These are phyloP conservation scores for Mya arenaria DNA, from an alignment of 1,140 invertebrate species.

Conservation along the genomic window DNA sequence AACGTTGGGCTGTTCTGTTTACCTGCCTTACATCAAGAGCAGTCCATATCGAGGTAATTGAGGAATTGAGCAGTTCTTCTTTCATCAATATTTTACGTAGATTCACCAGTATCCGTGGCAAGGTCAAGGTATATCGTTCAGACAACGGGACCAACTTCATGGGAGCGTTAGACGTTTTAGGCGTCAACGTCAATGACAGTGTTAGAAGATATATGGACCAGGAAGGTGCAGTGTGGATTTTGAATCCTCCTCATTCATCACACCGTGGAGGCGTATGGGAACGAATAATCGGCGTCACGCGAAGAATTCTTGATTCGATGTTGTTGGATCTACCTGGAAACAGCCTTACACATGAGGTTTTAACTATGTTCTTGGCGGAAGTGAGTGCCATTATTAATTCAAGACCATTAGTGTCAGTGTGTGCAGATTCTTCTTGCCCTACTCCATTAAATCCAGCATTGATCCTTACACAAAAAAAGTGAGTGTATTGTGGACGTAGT, in stretches of 20 bases:
- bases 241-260: constrained; percentile 60
- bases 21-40: too few relatives aligned
- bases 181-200: constrained; percentile 1
- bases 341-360: constrained; percentile 35
- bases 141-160: constrained; percentile 65
- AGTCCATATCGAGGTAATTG: too few relatives aligned
- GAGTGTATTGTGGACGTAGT: background rate
- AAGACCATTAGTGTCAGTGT: constrained; percentile 42
- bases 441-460: constrained; percentile 12
- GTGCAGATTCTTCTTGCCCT: constrained; percentile 17
- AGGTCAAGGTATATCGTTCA: background rate
- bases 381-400: constrained; percentile 45
- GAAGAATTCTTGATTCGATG: constrained; percentile 28
- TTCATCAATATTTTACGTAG: background rate
- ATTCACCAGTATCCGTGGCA: background rate
- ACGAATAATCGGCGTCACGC: constrained; percentile 42
- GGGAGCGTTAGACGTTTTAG: constrained; percentile 29
- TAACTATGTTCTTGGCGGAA: constrained; percentile 40
- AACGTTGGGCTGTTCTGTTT: too few relatives aligned
- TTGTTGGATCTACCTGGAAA: constrained; percentile 11
- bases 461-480: constrained; percentile 23
- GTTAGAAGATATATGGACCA: constrained; percentile 28
- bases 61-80: background rate
- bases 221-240: constrained; percentile 7
- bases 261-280: constrained; percentile 51